A percentile compares a stretch with the other conserved stretches of the same genome.
These are phyloP conservation scores for Blomia tropicalis DNA, from an alignment of 2,888 invertebrate species.

Conservation along the genomic window DNA sequence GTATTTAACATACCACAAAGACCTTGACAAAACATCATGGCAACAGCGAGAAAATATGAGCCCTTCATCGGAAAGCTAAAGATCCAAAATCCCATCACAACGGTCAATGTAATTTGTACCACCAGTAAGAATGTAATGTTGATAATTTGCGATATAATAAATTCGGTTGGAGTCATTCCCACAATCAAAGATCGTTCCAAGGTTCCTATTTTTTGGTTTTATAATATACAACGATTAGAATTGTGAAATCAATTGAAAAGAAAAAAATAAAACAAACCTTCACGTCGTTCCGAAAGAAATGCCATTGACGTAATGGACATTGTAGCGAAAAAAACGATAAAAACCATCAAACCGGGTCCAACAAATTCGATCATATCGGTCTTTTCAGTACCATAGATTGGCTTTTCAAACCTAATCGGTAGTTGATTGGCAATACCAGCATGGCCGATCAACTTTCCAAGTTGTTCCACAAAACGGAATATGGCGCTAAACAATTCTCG, in stretches of 20 bases:
- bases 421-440: slow-evolving; percentile 1
- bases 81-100: slow-evolving; percentile 76
- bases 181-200: slow-evolving; percentile 38
- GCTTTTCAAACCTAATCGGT: slow-evolving; percentile 25
- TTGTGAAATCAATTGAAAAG: neutral
- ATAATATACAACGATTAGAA: too few species aligned
- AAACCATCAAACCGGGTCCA: slow-evolving; percentile 66
- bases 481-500: slow-evolving; percentile 22
- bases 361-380: slow-evolving; percentile 91
- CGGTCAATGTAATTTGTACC: slow-evolving; percentile 64
- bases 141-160: slow-evolving; percentile 77
- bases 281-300: slow-evolving; percentile 21
- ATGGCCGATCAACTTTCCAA: slow-evolving; percentile 17
- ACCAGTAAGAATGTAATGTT: slow-evolving; percentile 90
- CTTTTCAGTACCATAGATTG: slow-evolving; percentile 28
- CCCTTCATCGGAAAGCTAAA: slow-evolving; percentile 80
- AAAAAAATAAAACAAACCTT: slow-evolving; percentile 23
- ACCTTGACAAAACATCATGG: slow-evolving; percentile 71
- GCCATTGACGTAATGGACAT: slow-evolving; percentile 24
- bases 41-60: slow-evolving; percentile 62
- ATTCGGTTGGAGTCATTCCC: slow-evolving; percentile 76
- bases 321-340: slow-evolving; percentile 23
- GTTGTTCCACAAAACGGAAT: slow-evolving; percentile 19
- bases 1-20: slow-evolving; percentile 51
- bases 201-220: slow-evolving; percentile 17